Evolutionary conservation across 2,888 invertebrate species (phyloP).

Genomic region (Neoitamus cyanurus): DNA sequence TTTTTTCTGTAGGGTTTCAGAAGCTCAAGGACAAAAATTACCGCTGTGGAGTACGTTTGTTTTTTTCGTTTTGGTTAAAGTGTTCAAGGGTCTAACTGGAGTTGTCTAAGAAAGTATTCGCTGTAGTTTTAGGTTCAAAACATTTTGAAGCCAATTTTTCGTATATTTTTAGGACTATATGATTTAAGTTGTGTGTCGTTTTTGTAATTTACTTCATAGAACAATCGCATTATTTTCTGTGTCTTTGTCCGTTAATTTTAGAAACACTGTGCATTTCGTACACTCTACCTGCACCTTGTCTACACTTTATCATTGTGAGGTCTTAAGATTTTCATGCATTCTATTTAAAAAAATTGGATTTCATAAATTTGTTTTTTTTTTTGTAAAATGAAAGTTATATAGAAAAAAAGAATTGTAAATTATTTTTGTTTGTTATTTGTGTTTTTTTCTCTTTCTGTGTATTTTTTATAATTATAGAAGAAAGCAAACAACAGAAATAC

Average conservation of each 20-base stretch:
- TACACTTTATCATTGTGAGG: not conserved
- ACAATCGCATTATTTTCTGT: not conserved
- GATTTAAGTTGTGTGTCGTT: not conserved
- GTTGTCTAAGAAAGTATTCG: too few relatives aligned
- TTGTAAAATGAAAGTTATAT: not conserved
- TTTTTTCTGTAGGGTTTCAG: too few relatives aligned
- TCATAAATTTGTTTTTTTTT: not conserved
- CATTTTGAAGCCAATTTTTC: too few relatives aligned
- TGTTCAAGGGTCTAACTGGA: too few relatives aligned
- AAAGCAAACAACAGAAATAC: slow-evolving; percentile 55
- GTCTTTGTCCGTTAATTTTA: not conserved
- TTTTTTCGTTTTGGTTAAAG: too few relatives aligned
- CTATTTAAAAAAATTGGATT: not conserved
- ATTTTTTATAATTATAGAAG: slow-evolving; percentile 52
- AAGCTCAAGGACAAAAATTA: too few relatives aligned
- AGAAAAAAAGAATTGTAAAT: not conserved
- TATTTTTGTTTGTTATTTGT: slow-evolving; percentile 39
- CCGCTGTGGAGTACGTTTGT: too few relatives aligned
- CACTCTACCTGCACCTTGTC: not conserved
- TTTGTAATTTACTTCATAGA: not conserved
- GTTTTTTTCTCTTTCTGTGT: slow-evolving; percentile 39
- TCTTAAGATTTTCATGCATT: not conserved
- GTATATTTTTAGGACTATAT: not conserved
- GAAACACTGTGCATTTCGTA: not conserved
- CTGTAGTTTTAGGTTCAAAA: too few relatives aligned